Base-by-base conservation (phyloP, 2,113 vertebrate species). In the Amphiprion ocellaris region DNA sequence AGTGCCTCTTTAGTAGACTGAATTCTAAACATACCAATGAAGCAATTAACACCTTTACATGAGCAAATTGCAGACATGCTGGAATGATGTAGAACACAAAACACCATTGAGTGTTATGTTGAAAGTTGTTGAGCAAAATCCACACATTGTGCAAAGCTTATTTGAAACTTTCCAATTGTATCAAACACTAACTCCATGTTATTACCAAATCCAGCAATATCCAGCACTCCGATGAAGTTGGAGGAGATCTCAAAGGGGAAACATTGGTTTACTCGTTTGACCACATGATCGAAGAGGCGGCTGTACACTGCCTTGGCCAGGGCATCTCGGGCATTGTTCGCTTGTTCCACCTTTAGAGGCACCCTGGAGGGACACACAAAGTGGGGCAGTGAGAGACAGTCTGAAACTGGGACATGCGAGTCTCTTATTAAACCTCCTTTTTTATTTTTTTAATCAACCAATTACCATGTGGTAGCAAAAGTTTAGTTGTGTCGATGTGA, bases 141-240 rank as follows among this genome's bases (percentile, higher is more conserved):
- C 33, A 30, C 56, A 72, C 26, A 41, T 5, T 72, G 16, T 30
- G 33, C 14, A 44, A 44, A 44, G 41, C 4, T 68, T 2, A 19
- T 30, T 3, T 55, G 14, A 64, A 37, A 58, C 7, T 2, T 63
- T 17, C 28, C 49, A 15, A 19, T 44, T 26, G 70, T 17, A 10
- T 28, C 3, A 4, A 60, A 50, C 30, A 54, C 16, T 17, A 33
- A 44, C 15, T 64, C 7, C 46, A 21, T 59, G 47, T 67, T 60
- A 59, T 96, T 94, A 99, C 98, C 98, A 91, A 99, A 99, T 2
- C 98, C 98, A 88, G 98, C 98, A 75, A 99, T 99, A 92, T 99
- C 98, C 87, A 99, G 88, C 80, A 99, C 98, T 2, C 98, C 98
- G 67, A 99, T 99, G 91, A 99, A 99, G 93, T 93, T 97, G 56